Conservation (phyloP, 2,888 invertebrate species). For the Mesochorus sp. region DNA sequence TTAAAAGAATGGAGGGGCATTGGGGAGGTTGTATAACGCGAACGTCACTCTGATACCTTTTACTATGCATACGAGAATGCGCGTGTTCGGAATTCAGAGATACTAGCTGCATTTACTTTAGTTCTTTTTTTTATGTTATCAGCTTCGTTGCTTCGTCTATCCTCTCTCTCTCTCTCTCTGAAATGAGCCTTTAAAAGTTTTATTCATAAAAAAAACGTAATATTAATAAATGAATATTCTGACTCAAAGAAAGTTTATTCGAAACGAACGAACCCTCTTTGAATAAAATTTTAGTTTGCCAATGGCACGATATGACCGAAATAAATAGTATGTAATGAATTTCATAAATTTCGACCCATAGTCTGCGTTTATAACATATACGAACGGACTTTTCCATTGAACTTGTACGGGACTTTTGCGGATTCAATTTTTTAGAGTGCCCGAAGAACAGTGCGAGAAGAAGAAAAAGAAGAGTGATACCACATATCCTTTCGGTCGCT, state of each 20-base stretch:
- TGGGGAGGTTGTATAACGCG: conserved; percentile 3
- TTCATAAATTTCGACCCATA: conserved; percentile 26
- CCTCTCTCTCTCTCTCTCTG: not conserved
- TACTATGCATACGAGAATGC: conserved; percentile 46
- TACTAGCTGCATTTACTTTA: not conserved
- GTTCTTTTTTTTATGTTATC: not conserved
- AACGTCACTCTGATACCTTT: conserved; percentile 33
- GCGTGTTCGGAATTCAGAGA: conserved; percentile 48
- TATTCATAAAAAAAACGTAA: no score
- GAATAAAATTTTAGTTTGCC: no score
- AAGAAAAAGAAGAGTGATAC: not conserved
- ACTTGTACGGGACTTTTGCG: conserved; percentile 13
- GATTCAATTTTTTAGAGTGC: conserved; percentile 58
- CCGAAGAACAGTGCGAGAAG: not conserved
- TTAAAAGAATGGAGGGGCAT: not conserved
- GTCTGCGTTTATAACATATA: not conserved
- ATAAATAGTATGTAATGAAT: no score
- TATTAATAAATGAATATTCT: no score
- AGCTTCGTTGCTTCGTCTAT: not conserved
- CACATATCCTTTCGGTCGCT: no score
- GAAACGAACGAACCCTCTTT: no score
- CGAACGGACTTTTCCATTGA: conserved; percentile 19
- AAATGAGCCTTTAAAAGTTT: no score
- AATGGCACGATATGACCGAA: no score
- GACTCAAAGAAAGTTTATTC: no score